Evolutionary conservation across 2,113 vertebrate genomes (phyloP).

Genomic region (Mirounga angustirostris): DNA sequence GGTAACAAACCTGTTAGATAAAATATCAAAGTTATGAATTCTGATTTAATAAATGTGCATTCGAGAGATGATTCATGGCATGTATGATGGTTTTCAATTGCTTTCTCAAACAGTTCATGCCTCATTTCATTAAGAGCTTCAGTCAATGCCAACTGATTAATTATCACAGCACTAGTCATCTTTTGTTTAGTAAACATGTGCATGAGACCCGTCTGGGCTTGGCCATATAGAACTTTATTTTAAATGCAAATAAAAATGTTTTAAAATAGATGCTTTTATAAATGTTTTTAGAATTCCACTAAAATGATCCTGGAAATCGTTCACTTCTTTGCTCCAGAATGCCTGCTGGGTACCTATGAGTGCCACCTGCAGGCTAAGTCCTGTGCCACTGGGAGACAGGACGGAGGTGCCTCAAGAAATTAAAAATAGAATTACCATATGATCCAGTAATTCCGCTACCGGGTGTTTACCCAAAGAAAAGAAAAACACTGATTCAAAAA

Average conservation of each 20-base stretch:
- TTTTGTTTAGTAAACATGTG: constrained; percentile 87
- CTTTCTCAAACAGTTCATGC: constrained; percentile 86
- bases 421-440: not conserved
- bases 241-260: constrained; percentile 71
- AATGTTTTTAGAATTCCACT: not conserved
- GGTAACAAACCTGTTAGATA: constrained; percentile 80
- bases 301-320: not conserved
- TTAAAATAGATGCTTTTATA: constrained; percentile 30
- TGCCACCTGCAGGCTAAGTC: not conserved
- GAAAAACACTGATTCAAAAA: not conserved
- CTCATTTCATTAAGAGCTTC: constrained; percentile 88
- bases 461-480: not conserved
- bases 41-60: constrained; percentile 86
- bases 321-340: constrained; percentile 9
- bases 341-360: not conserved
- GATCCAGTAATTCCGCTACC: not conserved
- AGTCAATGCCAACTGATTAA: constrained; percentile 87
- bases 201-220: constrained; percentile 79
- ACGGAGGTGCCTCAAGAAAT: not conserved
- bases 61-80: constrained; percentile 87
- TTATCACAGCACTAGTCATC: constrained; percentile 83
- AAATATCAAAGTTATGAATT: constrained; percentile 87
- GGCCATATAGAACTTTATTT: constrained; percentile 80
- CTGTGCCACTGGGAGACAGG: not conserved
- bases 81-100: constrained; percentile 88